A percentile compares a stretch with the other conserved stretches of the same genome.
phyloP scores from a whole-genome alignment of 92 coral and sea anemone species.

The Scolanthus callimorphus region DNA sequence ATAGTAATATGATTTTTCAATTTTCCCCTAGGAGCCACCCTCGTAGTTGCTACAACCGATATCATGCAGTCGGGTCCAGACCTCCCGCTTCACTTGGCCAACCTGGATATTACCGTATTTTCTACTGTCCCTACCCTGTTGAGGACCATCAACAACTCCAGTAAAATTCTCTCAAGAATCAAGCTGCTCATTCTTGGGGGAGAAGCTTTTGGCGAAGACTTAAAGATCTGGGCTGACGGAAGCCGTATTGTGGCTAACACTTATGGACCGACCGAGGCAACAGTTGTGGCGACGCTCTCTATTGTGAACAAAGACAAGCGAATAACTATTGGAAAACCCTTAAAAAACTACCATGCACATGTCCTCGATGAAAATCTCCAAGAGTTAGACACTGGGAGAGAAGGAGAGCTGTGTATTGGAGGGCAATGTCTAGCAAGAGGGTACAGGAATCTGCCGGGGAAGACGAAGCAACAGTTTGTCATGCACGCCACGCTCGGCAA shows the following conservation, averaged over 20 bases:
- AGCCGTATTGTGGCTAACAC: constrained; percentile 10
- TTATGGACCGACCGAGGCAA: constrained; percentile 14
- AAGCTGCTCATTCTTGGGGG: constrained; percentile 12
- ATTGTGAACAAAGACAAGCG: background rate
- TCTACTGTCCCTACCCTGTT: constrained; percentile 23
- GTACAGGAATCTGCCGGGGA: constrained; percentile 12
- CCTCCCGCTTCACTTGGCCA: constrained; percentile 1
- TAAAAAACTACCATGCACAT: constrained; percentile 1
- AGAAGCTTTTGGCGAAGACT: constrained; percentile 16
- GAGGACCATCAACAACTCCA: constrained; percentile 3
- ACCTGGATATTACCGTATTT: constrained; percentile 7
- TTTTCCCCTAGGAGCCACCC: constrained; percentile 10
- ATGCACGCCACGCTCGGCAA: background rate
- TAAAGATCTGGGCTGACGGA: constrained; percentile 11
- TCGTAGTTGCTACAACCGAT: constrained; percentile 5
- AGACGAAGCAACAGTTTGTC: constrained; percentile 11
- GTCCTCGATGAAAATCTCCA: background rate
- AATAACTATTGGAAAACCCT: constrained; percentile 12
- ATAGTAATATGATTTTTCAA: too few relatives aligned
- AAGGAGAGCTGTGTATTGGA: constrained; percentile 16
- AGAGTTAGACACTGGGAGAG: background rate
- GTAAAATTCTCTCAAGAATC: background rate
- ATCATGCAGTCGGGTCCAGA: constrained; percentile 18
- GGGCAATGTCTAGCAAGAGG: constrained; percentile 11
- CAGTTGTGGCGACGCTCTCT: constrained; percentile 13